Percentiles rank a stretch among this genome's conserved stretches.
phyloP scores from a whole-genome alignment of 2,888 invertebrate genomes.

The Craniophora ligustri region DNA sequence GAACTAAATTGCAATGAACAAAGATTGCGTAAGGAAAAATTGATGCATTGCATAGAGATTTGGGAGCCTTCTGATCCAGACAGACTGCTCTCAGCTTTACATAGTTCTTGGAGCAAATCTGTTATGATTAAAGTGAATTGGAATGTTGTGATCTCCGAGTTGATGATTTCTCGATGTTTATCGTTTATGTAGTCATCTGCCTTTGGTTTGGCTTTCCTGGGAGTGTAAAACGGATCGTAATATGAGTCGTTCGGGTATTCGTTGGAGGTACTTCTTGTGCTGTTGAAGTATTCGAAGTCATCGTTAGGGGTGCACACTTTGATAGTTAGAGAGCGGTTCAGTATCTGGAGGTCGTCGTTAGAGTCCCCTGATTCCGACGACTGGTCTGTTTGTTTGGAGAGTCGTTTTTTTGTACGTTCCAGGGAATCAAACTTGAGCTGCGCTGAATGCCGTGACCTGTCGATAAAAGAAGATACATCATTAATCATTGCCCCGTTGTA shows the following conservation, averaged over 20 bases:
- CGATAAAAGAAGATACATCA: conserved; percentile 4
- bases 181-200: conserved; percentile 88
- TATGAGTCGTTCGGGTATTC: conserved; percentile 75
- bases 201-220: conserved; percentile 78
- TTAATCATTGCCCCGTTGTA: not conserved
- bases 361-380: conserved; percentile 84
- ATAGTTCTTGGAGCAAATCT: conserved; percentile 86
- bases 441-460: conserved; percentile 67
- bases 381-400: conserved; percentile 62
- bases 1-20: conserved; percentile 89
- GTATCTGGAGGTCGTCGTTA: conserved; percentile 83
- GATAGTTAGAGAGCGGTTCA: conserved; percentile 86
- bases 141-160: conserved; percentile 84
- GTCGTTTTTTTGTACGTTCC: conserved; percentile 65
- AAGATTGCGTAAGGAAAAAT: conserved; percentile 89
- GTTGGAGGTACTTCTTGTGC: conserved; percentile 72
- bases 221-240: conserved; percentile 72
- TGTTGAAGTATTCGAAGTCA: conserved; percentile 90
- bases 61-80: conserved; percentile 86
- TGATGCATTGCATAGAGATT: conserved; percentile 88
- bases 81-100: conserved; percentile 85
- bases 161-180: conserved; percentile 84
- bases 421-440: conserved; percentile 63
- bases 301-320: conserved; percentile 88
- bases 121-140: conserved; percentile 89